Evolutionary conservation across 2,888 invertebrate species (phyloP), one percentile per base, ranked within the genome.

Genomic region (Mermis nigrescens): DNA sequence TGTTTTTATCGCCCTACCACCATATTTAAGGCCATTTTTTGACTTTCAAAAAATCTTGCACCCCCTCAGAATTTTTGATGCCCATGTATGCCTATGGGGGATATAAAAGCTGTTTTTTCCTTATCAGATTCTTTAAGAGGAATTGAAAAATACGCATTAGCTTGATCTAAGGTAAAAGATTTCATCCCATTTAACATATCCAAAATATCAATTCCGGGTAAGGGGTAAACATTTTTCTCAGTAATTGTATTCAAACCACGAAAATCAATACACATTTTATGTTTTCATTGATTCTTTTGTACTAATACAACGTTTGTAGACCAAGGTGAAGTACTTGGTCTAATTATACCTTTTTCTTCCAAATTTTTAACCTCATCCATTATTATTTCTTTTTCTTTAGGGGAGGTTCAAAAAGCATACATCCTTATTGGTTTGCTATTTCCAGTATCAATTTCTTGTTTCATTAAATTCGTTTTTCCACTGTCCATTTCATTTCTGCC

Each of bases 291-390:
- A 57, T 68, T 69, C 63, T 72, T 74, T 24, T 63, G 64, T 1
- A 71, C 70, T 1, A 73, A 53, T 4, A 72, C 68, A 3, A 71
- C 64, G 0, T 70, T 71, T 1, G 68, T 64, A 12, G 67, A 63
- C 69, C 69, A 74, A 1, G 72, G 70, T 31, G 66, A 67, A 2
- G 59, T 61, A 2, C 68, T 68, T 1, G 63, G 67, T 31, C 63
- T 61, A 32, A 60, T 55, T n/a, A 63, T 58, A 3, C 51, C 56
- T 57, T 46, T 45, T 22, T n/a, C 22, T 28, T 26, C 4, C 28
- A 57, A 12, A 4, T 46, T 31, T 12, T 57, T n/a, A n/a, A 57
- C 28, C 38, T n/a, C 24, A n/a, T 48, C 24, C 12, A 7, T 24
- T 24, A 48, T 48, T 12, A 24, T 48, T 48, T 48, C 48, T 48